Conservation (phyloP, 2,888 invertebrate genomes). For the Eristalis intricaria region DNA sequence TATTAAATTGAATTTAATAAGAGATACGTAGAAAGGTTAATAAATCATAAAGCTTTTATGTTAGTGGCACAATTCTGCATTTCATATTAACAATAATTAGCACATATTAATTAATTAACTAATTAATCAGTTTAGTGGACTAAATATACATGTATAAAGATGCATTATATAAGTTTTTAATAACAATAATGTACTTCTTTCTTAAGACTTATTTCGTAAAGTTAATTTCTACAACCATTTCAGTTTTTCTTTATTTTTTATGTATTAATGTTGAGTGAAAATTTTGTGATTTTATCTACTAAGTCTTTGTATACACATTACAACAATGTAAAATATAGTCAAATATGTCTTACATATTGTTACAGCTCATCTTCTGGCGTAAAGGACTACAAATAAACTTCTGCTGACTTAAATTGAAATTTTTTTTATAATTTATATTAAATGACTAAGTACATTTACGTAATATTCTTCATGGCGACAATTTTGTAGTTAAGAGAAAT, state of each 20-base stretch:
- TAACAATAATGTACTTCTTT: slow-evolving; percentile 63
- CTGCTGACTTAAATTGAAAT: too few relatives aligned
- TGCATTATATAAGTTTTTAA: slow-evolving; percentile 40
- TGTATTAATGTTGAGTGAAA: not conserved
- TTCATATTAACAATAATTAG: slow-evolving; percentile 60
- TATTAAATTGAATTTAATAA: slow-evolving; percentile 53
- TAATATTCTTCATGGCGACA: too few relatives aligned
- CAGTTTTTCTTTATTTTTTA: slow-evolving; percentile 11
- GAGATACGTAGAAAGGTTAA: slow-evolving; percentile 60
- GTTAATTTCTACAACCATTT: slow-evolving; percentile 60
- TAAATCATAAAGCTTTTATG: slow-evolving; percentile 72
- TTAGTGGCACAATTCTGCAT: slow-evolving; percentile 62
- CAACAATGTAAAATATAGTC: too few relatives aligned
- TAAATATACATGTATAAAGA: slow-evolving; percentile 7
- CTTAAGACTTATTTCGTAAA: slow-evolving; percentile 46
- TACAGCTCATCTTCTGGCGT: too few relatives aligned
- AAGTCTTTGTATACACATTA: slow-evolving; percentile 29
- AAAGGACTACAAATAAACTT: too few relatives aligned
- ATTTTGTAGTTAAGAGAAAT: too few relatives aligned
- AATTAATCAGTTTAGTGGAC: too few relatives aligned
- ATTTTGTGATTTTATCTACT: slow-evolving; percentile 20
- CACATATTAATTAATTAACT: slow-evolving; percentile 49
- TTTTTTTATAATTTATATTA: too few relatives aligned
- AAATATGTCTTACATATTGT: too few relatives aligned
- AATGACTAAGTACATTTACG: too few relatives aligned